Evolutionary conservation across 2,888 invertebrate species (phyloP).

Genomic region (Xiphydria camelus): DNA sequence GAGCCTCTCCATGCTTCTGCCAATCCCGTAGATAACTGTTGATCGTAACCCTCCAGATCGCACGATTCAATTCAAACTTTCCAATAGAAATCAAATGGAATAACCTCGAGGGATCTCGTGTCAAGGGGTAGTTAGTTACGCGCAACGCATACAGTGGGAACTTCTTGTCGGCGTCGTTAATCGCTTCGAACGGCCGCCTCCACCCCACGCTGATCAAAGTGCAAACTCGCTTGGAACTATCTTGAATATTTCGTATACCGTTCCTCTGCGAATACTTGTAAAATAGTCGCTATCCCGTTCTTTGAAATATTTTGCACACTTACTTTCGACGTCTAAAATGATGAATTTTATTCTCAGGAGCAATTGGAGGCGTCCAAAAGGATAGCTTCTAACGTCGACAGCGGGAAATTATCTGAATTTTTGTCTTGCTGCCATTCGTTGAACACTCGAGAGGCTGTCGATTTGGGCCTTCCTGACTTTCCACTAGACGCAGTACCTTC

Average conservation of each 20-base stretch:
- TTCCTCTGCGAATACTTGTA: too few species aligned
- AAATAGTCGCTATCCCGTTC: too few species aligned
- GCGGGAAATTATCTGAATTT: conserved; percentile 59
- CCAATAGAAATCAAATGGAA: conserved; percentile 40
- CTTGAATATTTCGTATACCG: too few species aligned
- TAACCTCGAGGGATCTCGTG: too few species aligned
- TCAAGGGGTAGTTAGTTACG: conserved; percentile 37
- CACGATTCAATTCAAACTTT: conserved; percentile 48
- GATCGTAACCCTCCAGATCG: background rate
- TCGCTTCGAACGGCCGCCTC: conserved; percentile 39
- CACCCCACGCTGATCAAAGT: too few species aligned
- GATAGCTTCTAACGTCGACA: conserved; percentile 62
- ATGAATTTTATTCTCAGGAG: conserved; percentile 62
- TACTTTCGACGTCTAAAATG: too few species aligned
- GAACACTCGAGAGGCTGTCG: conserved; percentile 72
- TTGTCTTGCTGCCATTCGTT: conserved; percentile 74
- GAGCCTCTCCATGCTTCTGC: too few species aligned
- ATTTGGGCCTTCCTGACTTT: conserved; percentile 84
- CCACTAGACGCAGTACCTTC: conserved; percentile 79
- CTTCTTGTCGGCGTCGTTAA: conserved; percentile 43
- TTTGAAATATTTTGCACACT: too few species aligned
- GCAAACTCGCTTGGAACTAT: too few species aligned
- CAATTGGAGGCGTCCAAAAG: conserved; percentile 60
- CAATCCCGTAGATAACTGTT: background rate
- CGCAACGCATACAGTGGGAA: conserved; percentile 21